Base-by-base conservation (phyloP, 2,888 invertebrate genomes). In the Nymphalis c-album region DNA sequence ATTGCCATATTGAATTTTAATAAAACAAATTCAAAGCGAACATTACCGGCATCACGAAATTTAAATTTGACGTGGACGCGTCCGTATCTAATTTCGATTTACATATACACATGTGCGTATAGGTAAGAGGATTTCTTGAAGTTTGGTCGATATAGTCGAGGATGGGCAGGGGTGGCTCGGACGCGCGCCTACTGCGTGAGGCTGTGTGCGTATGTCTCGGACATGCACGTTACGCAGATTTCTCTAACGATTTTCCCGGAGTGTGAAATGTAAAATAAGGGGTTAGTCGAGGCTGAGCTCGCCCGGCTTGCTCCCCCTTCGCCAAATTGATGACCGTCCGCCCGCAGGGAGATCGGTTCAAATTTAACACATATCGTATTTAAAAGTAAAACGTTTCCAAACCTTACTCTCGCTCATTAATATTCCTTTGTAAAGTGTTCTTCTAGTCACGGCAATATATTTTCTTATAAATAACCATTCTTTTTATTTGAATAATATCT, bases 231-330 rank as follows among this genome's bases (percentile, higher is more conserved):
- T 90, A 91, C 90, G 91, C 91, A 91, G 91, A 92, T 92, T 92
- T 92, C 91, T 90, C 91, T 91, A 91, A 92, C 91, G 91, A 91
- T 91, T 92, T 92, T 92, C 91, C 91, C 90, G 86, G 90, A 92
- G 91, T 92, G 91, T 92, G 91, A 92, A 92, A 92, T 92, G 91
- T 91, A 92, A 92, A 92, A 91, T 91, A 90, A 91, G 91, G 91
- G 91, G 91, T 92, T 91, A 92, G 88, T 85, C 85, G 87, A 86
- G 86, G 85, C 88, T 83, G 81, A 82, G 82, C 83, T 84, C 82
- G 76, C 77, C 80, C 74, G 75, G 77, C 80, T 75, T 78, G 78
- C 80, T 74, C 76, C 78, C 79, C 81, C 81, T 84, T 82, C 83
- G 85, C 89, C 86, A 90, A 91, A 92, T 91, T 92, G 90, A 89